Base-by-base conservation (phyloP, 2,888 invertebrate genomes). In the Netelia fuscicornis region DNA sequence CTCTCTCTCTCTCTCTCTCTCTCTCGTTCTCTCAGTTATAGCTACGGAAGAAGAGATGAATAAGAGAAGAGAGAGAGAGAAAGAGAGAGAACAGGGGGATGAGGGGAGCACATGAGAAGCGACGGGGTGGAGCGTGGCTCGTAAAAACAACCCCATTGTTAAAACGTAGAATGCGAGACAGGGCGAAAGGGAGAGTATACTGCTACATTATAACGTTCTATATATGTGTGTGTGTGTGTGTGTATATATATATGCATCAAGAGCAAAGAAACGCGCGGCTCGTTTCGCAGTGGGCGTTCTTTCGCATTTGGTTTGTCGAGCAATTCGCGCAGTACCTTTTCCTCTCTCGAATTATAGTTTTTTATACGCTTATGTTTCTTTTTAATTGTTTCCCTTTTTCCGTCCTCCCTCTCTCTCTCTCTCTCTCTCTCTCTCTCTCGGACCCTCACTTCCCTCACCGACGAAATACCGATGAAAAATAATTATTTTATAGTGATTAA, bases 61-160 rank as follows among this genome's bases (percentile, higher is more conserved):
- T 79, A 70, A 68, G 74, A 71, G 44, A 80, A 17, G 72, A 56
- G 62, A 62, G 68, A 75, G 82, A 52, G 54, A n/a, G n/a, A n/a
- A n/a, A 62, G 64, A 23, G 42, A 44, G 52, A n/a, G 10, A 64
- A 48, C 71, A 68, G 44, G 17, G 37, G 42, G 64, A 71, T 52
- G 11, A 77, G 84, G 62, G 77, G 65, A 86, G 84, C 87, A 84
- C 84, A 86, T 68, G 85, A 83, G 80, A 86, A 87, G 82, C 82
- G 83, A 87, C 81, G 77, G 85, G 86, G 88, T 87, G 83, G 80
- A 85, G 79, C 81, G 81, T 52, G 72, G 86, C 84, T 91, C 91
- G 90, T 92, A 93, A 93, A 93, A 92, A 91, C 92, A 92, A 90
- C 89, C 90, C 90, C 90, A 91, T 92, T 92, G 92, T 92, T 92